These are phyloP conservation scores for Cydia splendana DNA, from an alignment of 1,140 invertebrate genomes.

Conservation along the genomic window DNA sequence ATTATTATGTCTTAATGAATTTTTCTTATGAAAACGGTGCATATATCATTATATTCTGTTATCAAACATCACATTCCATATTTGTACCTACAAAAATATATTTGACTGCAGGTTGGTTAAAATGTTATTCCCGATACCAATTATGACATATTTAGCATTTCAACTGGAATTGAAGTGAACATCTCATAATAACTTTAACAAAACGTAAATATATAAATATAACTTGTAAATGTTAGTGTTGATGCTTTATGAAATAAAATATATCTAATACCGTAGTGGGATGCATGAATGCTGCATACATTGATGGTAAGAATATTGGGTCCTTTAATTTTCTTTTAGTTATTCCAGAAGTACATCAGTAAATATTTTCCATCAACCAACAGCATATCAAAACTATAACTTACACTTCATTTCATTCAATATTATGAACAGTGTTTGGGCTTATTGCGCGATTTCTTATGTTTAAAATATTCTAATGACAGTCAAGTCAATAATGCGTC, in stretches of 20 bases:
- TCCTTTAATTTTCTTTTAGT: not conserved
- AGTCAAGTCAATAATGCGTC: not conserved
- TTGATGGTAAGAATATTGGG: not conserved
- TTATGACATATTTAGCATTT: constrained; percentile 56
- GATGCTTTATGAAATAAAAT: constrained; percentile 6
- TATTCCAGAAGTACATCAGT: not conserved
- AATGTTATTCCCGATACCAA: constrained; percentile 40
- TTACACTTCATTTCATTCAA: not conserved
- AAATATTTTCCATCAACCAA: not conserved
- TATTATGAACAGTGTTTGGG: not conserved
- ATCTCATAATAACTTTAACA: not conserved
- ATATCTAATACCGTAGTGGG: not conserved
- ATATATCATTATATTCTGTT: constrained; percentile 37
- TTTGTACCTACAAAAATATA: constrained; percentile 53
- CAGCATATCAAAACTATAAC: not conserved
- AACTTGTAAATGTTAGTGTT: constrained; percentile 27
- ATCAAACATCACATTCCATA: constrained; percentile 73
- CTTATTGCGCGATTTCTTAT: constrained; percentile 6
- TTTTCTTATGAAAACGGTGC: constrained; percentile 51
- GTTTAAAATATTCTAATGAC: not conserved
- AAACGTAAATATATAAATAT: constrained; percentile 11
- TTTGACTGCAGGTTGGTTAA: constrained; percentile 35
- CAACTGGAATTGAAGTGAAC: constrained; percentile 44
- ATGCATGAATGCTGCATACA: not conserved
- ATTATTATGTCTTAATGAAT: constrained; percentile 34